Conservation (phyloP, 2,888 invertebrate species). For the Dysmachus trigonus region DNA sequence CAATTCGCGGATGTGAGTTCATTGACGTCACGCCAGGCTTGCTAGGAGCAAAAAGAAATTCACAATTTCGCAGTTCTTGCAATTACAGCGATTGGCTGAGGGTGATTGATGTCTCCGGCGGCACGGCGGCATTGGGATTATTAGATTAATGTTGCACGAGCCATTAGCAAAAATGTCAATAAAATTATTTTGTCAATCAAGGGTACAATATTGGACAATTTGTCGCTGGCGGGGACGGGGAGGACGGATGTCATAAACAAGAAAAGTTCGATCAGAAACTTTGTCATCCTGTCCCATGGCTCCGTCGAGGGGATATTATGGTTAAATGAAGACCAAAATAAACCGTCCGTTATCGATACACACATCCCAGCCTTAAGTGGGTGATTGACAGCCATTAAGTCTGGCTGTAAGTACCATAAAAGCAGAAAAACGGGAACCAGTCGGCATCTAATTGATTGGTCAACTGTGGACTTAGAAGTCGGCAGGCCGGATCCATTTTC, state of each 20-base stretch:
- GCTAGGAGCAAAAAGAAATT: neutral
- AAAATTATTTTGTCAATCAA: constrained; percentile 47
- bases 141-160: constrained; percentile 45
- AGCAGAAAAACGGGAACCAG: neutral
- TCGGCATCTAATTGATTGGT: constrained; percentile 22
- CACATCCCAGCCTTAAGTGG: neutral
- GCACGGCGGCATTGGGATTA: neutral
- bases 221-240: neutral
- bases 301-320: neutral
- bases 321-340: constrained; percentile 14
- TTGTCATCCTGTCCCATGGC: neutral
- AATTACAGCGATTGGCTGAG: neutral
- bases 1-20: neutral
- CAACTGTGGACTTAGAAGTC: neutral
- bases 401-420: constrained; percentile 3
- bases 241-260: constrained; percentile 1
- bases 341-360: neutral
- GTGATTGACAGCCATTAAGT: constrained; percentile 32
- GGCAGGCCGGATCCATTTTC: neutral
- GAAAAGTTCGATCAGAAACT: constrained; percentile 14
- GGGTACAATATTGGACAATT: constrained; percentile 10
- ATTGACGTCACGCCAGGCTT: neutral
- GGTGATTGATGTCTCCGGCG: neutral
- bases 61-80: neutral
- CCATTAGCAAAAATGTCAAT: constrained; percentile 47